Conservation (phyloP, 2,888 invertebrate genomes). For the Dermolepida albohirtum region DNA sequence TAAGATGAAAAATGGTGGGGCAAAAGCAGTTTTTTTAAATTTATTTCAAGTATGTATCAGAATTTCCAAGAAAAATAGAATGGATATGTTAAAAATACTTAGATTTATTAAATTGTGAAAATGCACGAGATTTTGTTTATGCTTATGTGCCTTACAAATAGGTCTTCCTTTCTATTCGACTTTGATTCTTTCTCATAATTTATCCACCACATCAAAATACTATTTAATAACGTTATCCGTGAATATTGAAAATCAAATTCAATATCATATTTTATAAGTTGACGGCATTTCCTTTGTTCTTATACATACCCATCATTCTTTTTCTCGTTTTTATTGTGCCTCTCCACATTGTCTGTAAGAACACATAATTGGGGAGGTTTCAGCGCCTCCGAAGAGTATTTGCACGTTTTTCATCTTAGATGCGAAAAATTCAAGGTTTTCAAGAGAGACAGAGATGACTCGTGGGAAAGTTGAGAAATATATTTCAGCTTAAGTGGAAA, state of each 20-base stretch:
- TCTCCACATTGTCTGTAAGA: slow-evolving; percentile 10
- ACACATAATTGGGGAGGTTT: slow-evolving; percentile 26
- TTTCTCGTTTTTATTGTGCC: background rate
- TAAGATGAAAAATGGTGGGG: too few relatives aligned
- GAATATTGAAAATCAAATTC: slow-evolving; percentile 13
- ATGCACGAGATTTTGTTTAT: too few relatives aligned
- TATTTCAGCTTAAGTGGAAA: slow-evolving; percentile 33
- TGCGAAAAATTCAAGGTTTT: slow-evolving; percentile 14
- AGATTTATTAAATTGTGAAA: too few relatives aligned
- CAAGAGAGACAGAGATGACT: background rate
- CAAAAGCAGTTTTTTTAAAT: too few relatives aligned
- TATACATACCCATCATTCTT: background rate
- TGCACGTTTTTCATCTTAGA: slow-evolving; percentile 1
- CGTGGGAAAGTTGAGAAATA: slow-evolving; percentile 23
- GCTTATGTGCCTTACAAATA: too few relatives aligned
- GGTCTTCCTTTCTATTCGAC: too few relatives aligned
- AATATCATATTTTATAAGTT: slow-evolving; percentile 19
- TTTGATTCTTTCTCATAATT: background rate
- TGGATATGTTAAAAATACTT: too few relatives aligned
- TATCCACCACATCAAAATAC: slow-evolving; percentile 5
- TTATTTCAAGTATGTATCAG: too few relatives aligned
- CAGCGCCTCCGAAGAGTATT: slow-evolving; percentile 16
- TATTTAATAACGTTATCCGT: slow-evolving; percentile 13
- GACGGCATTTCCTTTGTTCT: background rate
- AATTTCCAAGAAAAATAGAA: too few relatives aligned